A percentile compares a stretch with the other conserved stretches of the same genome.
These are phyloP conservation scores for Falco berigora DNA, from an alignment of 2,797 vertebrate species.

Conservation along the genomic window DNA sequence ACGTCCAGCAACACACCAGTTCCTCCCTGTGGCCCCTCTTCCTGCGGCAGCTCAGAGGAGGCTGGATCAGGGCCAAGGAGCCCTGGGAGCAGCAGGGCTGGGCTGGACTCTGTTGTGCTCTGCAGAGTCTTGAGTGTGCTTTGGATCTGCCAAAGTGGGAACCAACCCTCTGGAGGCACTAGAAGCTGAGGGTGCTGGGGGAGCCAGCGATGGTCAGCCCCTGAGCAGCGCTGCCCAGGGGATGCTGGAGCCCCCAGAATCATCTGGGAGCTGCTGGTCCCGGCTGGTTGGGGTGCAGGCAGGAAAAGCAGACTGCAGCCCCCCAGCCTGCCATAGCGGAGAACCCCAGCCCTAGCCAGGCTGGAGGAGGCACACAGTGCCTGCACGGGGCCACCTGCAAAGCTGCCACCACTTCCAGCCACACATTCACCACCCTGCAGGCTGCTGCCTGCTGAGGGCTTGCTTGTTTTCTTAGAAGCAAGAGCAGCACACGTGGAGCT, in stretches of 20 bases:
- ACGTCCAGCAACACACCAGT: background rate
- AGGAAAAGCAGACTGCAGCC: background rate
- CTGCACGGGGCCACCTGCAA: background rate
- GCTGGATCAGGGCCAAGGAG: background rate
- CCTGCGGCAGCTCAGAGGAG: background rate
- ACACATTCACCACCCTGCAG: accelerated
- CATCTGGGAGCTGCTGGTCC: background rate
- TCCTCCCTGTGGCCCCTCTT: background rate
- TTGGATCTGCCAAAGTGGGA: background rate
- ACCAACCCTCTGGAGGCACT: accelerated
- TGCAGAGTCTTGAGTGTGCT: background rate
- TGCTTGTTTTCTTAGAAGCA: background rate
- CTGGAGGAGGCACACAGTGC: background rate
- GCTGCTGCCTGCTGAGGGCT: background rate
- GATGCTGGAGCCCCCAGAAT: background rate
- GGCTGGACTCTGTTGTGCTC: background rate
- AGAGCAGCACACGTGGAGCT: accelerated
- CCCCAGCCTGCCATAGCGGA: accelerated
- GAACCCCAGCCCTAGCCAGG: background rate
- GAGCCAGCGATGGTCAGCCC: accelerated
- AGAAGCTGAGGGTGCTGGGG: background rate
- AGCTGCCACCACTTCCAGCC: background rate
- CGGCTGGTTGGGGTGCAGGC: accelerated
- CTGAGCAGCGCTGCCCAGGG: accelerated
- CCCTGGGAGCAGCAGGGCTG: background rate